Percentiles rank a stretch among this genome's conserved stretches.
phyloP scores from a whole-genome alignment of 1,140 invertebrate genomes.

The Pararge aegeria region DNA sequence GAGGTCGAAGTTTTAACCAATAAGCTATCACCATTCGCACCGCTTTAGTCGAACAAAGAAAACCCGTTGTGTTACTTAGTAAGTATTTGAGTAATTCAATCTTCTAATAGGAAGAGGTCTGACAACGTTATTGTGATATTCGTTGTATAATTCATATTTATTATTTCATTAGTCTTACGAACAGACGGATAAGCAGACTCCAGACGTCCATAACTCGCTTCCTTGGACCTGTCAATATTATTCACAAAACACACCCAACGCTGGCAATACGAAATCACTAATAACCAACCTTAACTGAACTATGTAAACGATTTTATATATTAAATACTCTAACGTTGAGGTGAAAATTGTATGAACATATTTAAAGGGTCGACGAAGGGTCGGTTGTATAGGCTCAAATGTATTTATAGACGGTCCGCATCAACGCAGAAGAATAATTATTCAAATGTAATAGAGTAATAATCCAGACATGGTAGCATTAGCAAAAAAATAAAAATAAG shows the following conservation, averaged over 20 bases:
- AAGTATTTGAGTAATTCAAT: not conserved
- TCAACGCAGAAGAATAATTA: slow-evolving; percentile 56
- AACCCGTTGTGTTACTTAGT: too few species aligned
- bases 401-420: slow-evolving; percentile 50
- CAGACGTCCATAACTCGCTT: slow-evolving; percentile 21
- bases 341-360: slow-evolving; percentile 4
- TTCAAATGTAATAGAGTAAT: slow-evolving; percentile 62
- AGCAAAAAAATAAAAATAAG: slow-evolving; percentile 23
- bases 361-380: slow-evolving; percentile 1
- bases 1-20: too few species aligned
- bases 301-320: slow-evolving; percentile 2
- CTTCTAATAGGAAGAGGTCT: not conserved
- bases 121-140: slow-evolving; percentile 3
- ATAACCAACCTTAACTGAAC: not conserved
- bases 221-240: slow-evolving; percentile 29
- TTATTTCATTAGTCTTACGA: slow-evolving; percentile 17
- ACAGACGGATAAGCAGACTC: slow-evolving; percentile 21
- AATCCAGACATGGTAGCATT: slow-evolving; percentile 37
- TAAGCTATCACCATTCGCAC: too few species aligned
- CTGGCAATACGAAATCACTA: not conserved
- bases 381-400: slow-evolving; percentile 33
- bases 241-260: slow-evolving; percentile 20
- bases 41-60: too few species aligned
- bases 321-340: not conserved
- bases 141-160: slow-evolving; percentile 3